These are phyloP conservation scores for Trinectes maculatus DNA, from an alignment of 2,113 vertebrate genomes.

Conservation along the genomic window DNA sequence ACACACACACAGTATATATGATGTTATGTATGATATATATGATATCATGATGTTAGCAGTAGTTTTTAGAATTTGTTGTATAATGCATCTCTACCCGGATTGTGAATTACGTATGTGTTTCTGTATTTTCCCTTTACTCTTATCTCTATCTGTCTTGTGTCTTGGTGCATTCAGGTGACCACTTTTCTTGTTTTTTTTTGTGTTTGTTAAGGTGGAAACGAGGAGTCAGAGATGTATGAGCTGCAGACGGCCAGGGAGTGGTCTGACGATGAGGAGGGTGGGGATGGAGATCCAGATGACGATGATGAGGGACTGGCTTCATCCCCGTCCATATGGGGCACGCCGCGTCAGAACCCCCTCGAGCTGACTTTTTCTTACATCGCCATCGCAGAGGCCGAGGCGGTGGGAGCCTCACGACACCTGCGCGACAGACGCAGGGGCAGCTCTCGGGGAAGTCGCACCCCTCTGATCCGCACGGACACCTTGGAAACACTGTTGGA, in stretches of 20 bases:
- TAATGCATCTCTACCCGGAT: neutral
- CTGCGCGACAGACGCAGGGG: conserved; percentile 73
- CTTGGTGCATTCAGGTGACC: too few relatives aligned
- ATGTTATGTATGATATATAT: too few relatives aligned
- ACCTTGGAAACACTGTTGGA: conserved; percentile 79
- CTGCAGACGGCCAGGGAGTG: conserved; percentile 89
- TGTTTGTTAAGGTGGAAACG: conserved; percentile 84
- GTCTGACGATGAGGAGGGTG: conserved; percentile 85
- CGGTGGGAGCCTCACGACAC: conserved; percentile 65
- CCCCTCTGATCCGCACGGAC: conserved; percentile 74
- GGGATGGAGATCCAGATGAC: conserved; percentile 72
- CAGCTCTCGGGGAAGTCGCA: conserved; percentile 55
- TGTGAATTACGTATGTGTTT: neutral
- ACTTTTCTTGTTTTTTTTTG: neutral
- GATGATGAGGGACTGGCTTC: conserved; percentile 78
- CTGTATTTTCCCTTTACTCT: neutral
- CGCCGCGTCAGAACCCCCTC: conserved; percentile 82
- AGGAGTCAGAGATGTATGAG: conserved; percentile 89
- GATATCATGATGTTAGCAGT: neutral
- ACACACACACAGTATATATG: too few relatives aligned
- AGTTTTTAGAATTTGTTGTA: neutral
- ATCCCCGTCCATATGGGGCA: conserved; percentile 85
- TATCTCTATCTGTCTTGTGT: neutral
- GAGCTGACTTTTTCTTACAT: conserved; percentile 92
- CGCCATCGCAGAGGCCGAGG: conserved; percentile 82